Base-by-base conservation (phyloP, 2,113 vertebrate species). In the Pongo abelii region DNA sequence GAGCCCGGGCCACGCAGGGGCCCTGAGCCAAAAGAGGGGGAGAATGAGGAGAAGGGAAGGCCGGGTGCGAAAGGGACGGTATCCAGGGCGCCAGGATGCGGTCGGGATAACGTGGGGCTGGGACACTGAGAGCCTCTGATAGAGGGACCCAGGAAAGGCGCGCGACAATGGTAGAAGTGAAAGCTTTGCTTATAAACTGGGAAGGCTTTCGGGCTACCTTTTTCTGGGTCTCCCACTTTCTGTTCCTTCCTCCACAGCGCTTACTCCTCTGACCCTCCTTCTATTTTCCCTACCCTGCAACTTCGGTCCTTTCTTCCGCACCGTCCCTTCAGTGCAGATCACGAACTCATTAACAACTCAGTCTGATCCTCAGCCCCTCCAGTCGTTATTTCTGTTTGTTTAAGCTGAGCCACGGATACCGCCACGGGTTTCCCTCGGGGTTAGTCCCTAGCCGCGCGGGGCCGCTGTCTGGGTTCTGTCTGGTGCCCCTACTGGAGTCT, bases 1-100 rank as follows among this genome's bases (percentile, higher is more conserved):
- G 98, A 99, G 97, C 95, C 89, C 48, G 35, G 70, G 43, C 91
- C 92, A 38, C 81, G 40, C 77, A 3, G 32, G 1, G 23, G 74
- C 78, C 84, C 40, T 67, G 88, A 64, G 18, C 64, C 25, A 5
- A 16, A 48, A 43, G 74, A 27, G 25, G 4, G 50, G 32, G 43
- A 61, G 27, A 25, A 70, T 1, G 20, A n/a, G 12, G 7, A 17
- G 55, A 6, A 38, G 30, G 18, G 57, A 20, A 32, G 78, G 17
- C 14, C 5, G 3, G 22, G 38, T 14, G 17, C 1, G n/a, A 81
- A 88, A 88, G 75, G 78, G 79, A 83, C 91, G 87, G 88, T 91
- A 87, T 89, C 61, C 81, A 0, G 38, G 91, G 61, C 16, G 38
- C 79, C 92, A 52, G 83, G 70, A 93, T 81, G 77, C 25, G 2